Percentiles rank a stretch among this genome's conserved stretches.
phyloP scores from a whole-genome alignment of 2,113 vertebrate genomes.

The Lophius piscatorius region DNA sequence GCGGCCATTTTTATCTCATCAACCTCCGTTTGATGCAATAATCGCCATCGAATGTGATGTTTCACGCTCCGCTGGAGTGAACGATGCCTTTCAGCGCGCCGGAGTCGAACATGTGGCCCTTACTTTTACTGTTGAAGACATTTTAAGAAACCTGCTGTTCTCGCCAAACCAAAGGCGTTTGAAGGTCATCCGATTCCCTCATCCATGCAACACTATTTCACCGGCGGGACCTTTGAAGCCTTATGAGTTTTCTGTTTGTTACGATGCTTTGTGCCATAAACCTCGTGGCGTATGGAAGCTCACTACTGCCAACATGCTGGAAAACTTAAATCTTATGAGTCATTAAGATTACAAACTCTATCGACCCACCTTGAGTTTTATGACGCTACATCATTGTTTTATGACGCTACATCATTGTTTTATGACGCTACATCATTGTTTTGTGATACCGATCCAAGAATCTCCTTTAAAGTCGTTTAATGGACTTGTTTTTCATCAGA shows the following conservation, averaged over 20 bases:
- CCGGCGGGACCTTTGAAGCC: constrained; percentile 75
- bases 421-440: too few species aligned
- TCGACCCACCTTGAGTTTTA: too few species aligned
- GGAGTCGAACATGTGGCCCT: constrained; percentile 14
- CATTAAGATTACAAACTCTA: too few species aligned
- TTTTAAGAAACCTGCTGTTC: constrained; percentile 31
- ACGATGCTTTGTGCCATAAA: constrained; percentile 26
- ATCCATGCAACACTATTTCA: too few species aligned
- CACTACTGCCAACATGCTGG: neutral
- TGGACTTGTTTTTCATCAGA: neutral
- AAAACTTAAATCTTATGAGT: neutral
- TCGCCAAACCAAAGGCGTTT: too few species aligned
- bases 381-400: too few species aligned
- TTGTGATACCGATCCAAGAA: too few species aligned
- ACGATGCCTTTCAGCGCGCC: constrained; percentile 52
- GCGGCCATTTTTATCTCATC: too few species aligned
- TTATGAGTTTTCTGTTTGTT: constrained; percentile 37
- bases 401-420: too few species aligned
- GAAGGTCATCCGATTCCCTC: constrained; percentile 49
- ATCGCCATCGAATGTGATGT: constrained; percentile 30
- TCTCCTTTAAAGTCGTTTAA: too few species aligned
- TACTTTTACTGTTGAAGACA: neutral
- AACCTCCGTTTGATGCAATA: too few species aligned
- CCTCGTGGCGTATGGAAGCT: neutral
- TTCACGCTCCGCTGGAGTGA: constrained; percentile 32